These are phyloP conservation scores for Drosophila bocki DNA, from an alignment of 1,140 invertebrate species.

Conservation along the genomic window DNA sequence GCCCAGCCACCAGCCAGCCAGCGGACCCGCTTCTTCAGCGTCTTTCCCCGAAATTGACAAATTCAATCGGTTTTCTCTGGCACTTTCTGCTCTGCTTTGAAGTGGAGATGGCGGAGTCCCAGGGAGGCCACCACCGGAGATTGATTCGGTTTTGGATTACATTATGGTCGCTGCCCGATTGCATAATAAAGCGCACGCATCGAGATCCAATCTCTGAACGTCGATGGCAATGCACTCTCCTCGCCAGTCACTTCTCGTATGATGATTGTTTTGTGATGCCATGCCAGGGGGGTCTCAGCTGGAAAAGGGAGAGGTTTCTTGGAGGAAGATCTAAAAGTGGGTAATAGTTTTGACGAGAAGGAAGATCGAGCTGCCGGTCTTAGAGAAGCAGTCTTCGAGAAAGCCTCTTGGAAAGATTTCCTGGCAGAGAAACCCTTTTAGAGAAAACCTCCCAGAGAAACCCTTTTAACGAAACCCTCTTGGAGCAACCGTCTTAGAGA, in stretches of 20 bases:
- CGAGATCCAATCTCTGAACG: constrained; percentile 7
- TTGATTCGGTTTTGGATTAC: constrained; percentile 62
- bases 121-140: constrained; percentile 16
- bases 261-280: background rate
- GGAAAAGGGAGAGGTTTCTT: background rate
- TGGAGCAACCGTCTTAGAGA: no score
- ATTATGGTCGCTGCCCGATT: constrained; percentile 39
- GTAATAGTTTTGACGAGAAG: no score
- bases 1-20: constrained; percentile 8
- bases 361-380: no score
- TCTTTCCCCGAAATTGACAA: constrained; percentile 40
- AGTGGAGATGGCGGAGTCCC: background rate
- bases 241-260: constrained; percentile 7
- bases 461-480: background rate
- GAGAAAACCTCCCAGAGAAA: background rate
- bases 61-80: constrained; percentile 31
- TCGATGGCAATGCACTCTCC: constrained; percentile 42
- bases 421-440: no score
- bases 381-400: background rate
- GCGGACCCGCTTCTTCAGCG: background rate
- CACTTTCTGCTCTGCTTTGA: constrained; percentile 35
- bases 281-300: background rate
- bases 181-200: constrained; percentile 52
- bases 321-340: background rate
- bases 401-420: background rate